Conservation (phyloP, 2,888 invertebrate genomes). For the Drosophila putrida region DNA sequence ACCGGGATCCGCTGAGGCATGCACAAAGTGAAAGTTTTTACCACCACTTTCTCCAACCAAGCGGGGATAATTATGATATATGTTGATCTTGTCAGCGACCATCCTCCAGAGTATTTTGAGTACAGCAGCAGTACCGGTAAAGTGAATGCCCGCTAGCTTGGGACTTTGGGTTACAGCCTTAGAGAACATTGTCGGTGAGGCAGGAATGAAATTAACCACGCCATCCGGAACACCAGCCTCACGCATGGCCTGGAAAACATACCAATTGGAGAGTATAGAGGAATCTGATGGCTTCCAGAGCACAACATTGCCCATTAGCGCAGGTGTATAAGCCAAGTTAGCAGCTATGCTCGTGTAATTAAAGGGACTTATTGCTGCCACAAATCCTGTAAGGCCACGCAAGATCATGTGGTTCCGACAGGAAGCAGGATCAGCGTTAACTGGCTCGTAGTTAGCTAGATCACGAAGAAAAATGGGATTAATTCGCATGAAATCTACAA, state of each 20-base stretch:
- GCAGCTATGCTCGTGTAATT: constrained; percentile 99
- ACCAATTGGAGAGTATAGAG: constrained; percentile 97
- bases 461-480: constrained; percentile 93
- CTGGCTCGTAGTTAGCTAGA: constrained; percentile 93
- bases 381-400: constrained; percentile 97
- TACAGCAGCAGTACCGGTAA: constrained; percentile 98
- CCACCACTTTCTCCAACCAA: constrained; percentile 98
- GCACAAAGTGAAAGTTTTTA: constrained; percentile 99
- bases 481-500: constrained; percentile 96
- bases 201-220: constrained; percentile 98
- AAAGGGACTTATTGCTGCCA: constrained; percentile 98
- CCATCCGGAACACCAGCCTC: constrained; percentile 98
- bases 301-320: constrained; percentile 95
- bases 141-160: constrained; percentile 96
- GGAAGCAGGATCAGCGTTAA: constrained; percentile 90
- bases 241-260: constrained; percentile 94
- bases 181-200: constrained; percentile 97
- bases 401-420: constrained; percentile 93
- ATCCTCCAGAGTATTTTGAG: constrained; percentile 96
- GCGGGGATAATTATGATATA: constrained; percentile 95
- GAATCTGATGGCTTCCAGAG: constrained; percentile 99
- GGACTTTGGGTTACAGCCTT: constrained; percentile 92
- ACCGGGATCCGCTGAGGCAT: constrained; percentile 93
- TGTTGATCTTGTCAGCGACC: constrained; percentile 93
- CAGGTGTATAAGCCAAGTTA: constrained; percentile 95